Base-by-base conservation (phyloP, 2,113 vertebrate species). In the Panthera tigris region DNA sequence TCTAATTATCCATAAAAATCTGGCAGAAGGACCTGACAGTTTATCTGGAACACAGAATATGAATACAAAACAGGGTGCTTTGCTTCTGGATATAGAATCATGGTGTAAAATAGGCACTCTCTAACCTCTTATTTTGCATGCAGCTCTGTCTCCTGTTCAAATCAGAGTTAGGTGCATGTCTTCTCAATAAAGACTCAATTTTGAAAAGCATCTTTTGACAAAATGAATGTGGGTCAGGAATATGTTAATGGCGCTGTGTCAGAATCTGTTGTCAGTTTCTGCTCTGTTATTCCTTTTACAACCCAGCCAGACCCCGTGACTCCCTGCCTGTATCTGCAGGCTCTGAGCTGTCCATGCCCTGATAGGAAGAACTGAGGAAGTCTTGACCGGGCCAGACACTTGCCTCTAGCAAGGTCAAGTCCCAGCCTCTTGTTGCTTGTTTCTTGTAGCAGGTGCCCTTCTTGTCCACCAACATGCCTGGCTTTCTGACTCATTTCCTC, bases 1-100 rank as follows among this genome's bases (percentile, higher is more conserved):
- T 95, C 95, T 97, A 98, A 98, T 97, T 97, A 98, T 80, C 95
- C 97, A 96, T 94, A 97, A 96, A 97, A 96, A 65, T 94, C 85
- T 96, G 93, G 91, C 91, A 92, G 96, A 89, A 79, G 61, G 10
- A 27, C 61, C 73, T 96, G 97, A 94, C 89, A 96, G 94, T 97
- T 95, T 96, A 96, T 93, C 92, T 1, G 2, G 84, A 94, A 96
- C 36, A 55, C 36, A 52, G 81, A 96, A 80, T 91, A 55, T 90
- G 92, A 82, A 96, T 97, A 41, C 55, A 65, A 91, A 97, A 88
- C 57, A 94, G 63, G 81, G 12, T 11, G 27, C 73, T 92, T 90
- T 94, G 76, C 91, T 94, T 61, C 52, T 9, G 29, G n/a, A 78
- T 19, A 41, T 1, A 65, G 68, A 97, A 29, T 2, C 36, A 41